Conservation (phyloP, 2,797 vertebrate species). For the Helostoma temminkii region DNA sequence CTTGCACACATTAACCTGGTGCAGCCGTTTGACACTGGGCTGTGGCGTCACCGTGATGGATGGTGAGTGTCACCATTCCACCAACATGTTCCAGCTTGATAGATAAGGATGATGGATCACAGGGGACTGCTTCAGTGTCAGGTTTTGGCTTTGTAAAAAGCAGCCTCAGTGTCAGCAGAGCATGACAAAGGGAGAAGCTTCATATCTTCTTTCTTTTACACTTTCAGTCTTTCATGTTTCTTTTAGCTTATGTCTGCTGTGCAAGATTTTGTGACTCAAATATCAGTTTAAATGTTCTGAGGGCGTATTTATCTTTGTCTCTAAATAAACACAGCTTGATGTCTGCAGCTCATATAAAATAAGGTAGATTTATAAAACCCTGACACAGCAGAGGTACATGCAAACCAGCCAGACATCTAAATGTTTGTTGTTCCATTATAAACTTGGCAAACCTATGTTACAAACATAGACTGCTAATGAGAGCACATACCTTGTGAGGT, state of each 20-base stretch:
- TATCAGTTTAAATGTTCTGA: constrained; percentile 18
- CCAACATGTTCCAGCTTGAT: constrained; percentile 50
- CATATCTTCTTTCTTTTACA: constrained; percentile 20
- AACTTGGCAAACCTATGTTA: constrained; percentile 26
- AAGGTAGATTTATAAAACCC: constrained; percentile 24
- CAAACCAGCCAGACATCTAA: constrained; percentile 32
- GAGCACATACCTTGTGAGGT: constrained; percentile 5
- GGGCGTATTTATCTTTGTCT: constrained; percentile 35
- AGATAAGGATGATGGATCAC: constrained; percentile 66
- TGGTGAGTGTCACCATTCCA: constrained; percentile 42
- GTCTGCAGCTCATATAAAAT: constrained; percentile 30
- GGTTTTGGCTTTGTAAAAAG: constrained; percentile 52
- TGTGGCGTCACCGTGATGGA: constrained; percentile 58
- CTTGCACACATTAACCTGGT: constrained; percentile 3
- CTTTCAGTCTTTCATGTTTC: constrained; percentile 24
- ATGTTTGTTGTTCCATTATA: constrained; percentile 50
- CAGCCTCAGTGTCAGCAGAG: constrained; percentile 36
- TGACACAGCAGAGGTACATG: constrained; percentile 46
- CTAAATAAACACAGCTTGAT: constrained; percentile 30
- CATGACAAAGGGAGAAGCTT: constrained; percentile 24
- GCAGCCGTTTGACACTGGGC: constrained; percentile 15
- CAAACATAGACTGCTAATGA: constrained; percentile 13
- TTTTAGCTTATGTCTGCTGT: constrained; percentile 17
- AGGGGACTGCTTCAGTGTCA: constrained; percentile 42
- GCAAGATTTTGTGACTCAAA: constrained; percentile 22